These are phyloP conservation scores for Tyrannus savana DNA, from an alignment of 2,113 vertebrate species.

Conservation along the genomic window DNA sequence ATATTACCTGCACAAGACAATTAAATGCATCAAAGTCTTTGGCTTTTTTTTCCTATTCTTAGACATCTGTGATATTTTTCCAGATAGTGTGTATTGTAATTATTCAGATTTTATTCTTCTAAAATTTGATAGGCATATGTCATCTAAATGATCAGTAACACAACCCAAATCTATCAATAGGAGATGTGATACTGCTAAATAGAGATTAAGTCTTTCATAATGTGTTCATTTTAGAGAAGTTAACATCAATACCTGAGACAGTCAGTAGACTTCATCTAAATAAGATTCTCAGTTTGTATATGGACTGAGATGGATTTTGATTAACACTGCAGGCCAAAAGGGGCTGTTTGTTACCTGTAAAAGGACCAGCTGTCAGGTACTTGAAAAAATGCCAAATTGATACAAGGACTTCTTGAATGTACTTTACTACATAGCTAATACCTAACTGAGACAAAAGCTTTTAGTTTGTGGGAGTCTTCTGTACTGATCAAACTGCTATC, in stretches of 20 bases:
- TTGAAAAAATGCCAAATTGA: conserved; percentile 28
- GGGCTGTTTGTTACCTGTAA: neutral
- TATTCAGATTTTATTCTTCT: neutral
- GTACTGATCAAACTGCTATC: neutral
- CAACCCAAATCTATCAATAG: neutral
- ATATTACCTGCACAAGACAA: neutral
- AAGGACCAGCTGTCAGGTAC: neutral
- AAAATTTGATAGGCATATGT: neutral
- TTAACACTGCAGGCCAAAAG: neutral
- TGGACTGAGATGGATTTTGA: conserved; percentile 1
- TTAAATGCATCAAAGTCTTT: neutral
- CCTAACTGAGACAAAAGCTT: neutral
- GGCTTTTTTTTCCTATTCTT: neutral
- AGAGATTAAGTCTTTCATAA: neutral
- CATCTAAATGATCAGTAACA: neutral
- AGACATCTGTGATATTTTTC: neutral
- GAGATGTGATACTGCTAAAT: neutral
- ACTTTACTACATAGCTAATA: neutral
- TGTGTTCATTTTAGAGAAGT: neutral
- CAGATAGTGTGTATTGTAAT: neutral
- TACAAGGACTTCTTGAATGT: conserved; percentile 39
- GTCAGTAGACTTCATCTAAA: neutral
- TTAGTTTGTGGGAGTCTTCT: neutral
- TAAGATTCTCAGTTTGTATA: neutral
- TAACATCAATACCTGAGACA: neutral